Evolutionary conservation across 53 echinoderm and acorn worm species (phyloP), one percentile per base, ranked within the genome.

Genomic region (Arbacia lixula): DNA sequence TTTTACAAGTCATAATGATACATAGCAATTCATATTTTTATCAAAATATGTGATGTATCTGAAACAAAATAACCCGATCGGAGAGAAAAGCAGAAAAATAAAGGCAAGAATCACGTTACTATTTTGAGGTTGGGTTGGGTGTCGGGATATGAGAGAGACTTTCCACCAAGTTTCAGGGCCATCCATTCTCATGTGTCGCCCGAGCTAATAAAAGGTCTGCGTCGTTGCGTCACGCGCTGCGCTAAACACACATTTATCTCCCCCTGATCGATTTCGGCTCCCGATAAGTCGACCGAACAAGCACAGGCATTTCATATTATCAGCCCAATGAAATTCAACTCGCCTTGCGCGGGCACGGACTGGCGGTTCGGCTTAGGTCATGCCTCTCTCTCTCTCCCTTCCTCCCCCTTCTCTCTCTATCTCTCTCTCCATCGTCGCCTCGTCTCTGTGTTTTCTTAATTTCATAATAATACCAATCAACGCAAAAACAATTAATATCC

Each of bases 401-500:
- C 8, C 14, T 14, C 14, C 46, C 46, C 14, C 46, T 46, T 46
- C 14, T 46, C 14, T 8, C 14, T 46, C 14, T 8, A 8, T 14
- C 46, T 46, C 14, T 46, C 14, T 46, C 8, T 46, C 46, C 46
- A 8, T 46, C 46, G 14, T 46, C n/a, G 46, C 46, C 8, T 46
- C 46, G 14, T 46, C 46, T 46, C 14, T 14, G 12, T 16, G 12
- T 77, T 58, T 77, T 55, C 58, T 77, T 77, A 77, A 58, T 77
- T 77, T 77, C 77, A 58, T 77, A 63, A 81, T 81, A 63, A 62
- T 63, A 81, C 82, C 82, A 80, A 63, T 81, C 82, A 81, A 46
- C 64, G 65, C 37, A 58, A 81, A 81, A 81, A 81, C 82, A 81
- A 81, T 81, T 81, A 80, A 63, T 43, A 46, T 81, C 63, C 49